Base-by-base conservation (phyloP, 2,797 vertebrate species). In the Aphelocoma californica region DNA sequence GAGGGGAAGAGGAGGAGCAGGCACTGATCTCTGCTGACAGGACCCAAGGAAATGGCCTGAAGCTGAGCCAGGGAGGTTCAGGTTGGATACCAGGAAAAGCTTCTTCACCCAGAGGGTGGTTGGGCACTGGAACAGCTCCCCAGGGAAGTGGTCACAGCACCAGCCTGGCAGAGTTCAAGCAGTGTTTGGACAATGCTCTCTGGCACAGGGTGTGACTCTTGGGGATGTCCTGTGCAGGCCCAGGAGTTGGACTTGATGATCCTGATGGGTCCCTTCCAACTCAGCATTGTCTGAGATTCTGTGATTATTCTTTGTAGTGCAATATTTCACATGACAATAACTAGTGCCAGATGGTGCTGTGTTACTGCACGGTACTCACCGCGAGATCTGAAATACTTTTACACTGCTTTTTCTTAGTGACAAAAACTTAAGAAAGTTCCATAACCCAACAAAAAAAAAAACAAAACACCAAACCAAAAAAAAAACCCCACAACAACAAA, bases 211-310 rank as follows among this genome's bases (percentile, higher is more conserved):
- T 44, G 53, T 36, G 62, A 75, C 26, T 19, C 32, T 3, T 24
- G 28, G 62, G 32, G 18, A 25, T 42, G 21, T 18, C 1, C 51
- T n/a, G 15, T 5, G 1, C 1, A 28, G 3, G 28, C 19, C 1
- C 62, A 77, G 38, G 38, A 67, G 24, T 0, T n/a, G 28, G 9
- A 53, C 38, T 69, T 1, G 1, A 9, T 29, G 26, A 28, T 12
- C 29, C 7, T 25, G 21, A 14, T 54, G 29, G 29, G 57, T 48
- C 34, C 21, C 7, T 14, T 34, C 34, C 48, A 86, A 26, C 12
- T 13, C 34, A 54, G 73, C 17, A 54, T 2, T 26, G n/a, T 17
- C n/a, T 29, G 25, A 54, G 56, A 78, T 62, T 29, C 50, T 24
- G 24, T n/a, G 29, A 54, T 71, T 24, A 56, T 16, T 74, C 18